Conservation (phyloP, 2,888 invertebrate genomes). For the Mantis religiosa region DNA sequence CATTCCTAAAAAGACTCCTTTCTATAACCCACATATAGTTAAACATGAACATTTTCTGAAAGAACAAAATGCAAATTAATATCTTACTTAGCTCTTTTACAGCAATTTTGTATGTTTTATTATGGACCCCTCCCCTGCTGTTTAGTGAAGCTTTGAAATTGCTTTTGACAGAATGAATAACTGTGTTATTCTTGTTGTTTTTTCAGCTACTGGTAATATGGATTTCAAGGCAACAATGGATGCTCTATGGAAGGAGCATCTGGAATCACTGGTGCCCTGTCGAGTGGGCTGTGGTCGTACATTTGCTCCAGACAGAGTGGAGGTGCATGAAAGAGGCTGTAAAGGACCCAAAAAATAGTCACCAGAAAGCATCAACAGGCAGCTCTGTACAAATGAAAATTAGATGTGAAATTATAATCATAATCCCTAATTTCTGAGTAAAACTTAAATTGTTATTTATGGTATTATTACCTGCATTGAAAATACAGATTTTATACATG, state of each 20-base stretch:
- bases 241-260: slow-evolving; percentile 54
- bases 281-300: slow-evolving; percentile 54
- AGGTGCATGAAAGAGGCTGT: slow-evolving; percentile 59
- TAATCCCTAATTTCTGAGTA: background rate
- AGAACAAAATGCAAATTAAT: no score
- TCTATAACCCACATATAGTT: no score
- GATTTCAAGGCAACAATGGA: slow-evolving; percentile 45
- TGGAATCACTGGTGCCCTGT: slow-evolving; percentile 55
- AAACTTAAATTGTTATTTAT: background rate
- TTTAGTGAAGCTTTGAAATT: background rate
- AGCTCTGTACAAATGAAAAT: background rate
- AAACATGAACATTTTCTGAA: no score
- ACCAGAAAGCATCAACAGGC: background rate
- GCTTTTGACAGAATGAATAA: background rate
- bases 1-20: no score
- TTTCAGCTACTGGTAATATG: slow-evolving; percentile 22
- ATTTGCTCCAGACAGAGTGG: slow-evolving; percentile 59
- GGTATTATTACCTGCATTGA: background rate
- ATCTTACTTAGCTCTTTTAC: no score
- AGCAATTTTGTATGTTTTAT: no score
- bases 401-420: background rate
- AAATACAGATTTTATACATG: background rate
- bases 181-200: background rate
- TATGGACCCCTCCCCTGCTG: no score
- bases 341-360: slow-evolving; percentile 38